Conservation (phyloP, 1,140 invertebrate genomes). For the Eueides isabella region DNA sequence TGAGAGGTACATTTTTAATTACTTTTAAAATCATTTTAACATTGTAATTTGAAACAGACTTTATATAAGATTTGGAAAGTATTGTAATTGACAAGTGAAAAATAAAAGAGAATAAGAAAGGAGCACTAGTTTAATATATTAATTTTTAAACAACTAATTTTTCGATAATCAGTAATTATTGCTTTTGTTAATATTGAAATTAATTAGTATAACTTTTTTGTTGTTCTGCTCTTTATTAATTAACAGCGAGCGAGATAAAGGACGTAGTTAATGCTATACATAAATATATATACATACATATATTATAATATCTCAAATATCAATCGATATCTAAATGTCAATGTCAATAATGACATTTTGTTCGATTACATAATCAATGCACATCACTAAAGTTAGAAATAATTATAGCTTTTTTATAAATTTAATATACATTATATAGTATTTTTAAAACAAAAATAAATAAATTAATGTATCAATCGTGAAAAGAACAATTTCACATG, state of each 20-base stretch:
- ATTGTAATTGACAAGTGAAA: neutral
- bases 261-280: no score
- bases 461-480: no score
- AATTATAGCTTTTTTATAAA: no score
- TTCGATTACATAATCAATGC: constrained; percentile 18
- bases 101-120: neutral
- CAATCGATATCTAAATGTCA: neutral
- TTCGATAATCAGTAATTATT: no score
- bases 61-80: neutral
- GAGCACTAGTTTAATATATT: neutral
- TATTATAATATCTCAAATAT: neutral
- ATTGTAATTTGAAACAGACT: neutral
- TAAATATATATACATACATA: no score
- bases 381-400: neutral
- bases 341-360: neutral
- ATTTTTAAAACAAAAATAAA: no score
- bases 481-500: no score
- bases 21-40: neutral
- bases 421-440: no score
- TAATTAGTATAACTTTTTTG: no score
- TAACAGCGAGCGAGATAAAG: no score
- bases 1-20: neutral
- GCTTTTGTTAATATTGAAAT: no score
- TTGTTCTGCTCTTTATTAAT: no score
- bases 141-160: neutral